Conservation (phyloP, 2,797 vertebrate genomes). For the Pogonophryne albipinna region DNA sequence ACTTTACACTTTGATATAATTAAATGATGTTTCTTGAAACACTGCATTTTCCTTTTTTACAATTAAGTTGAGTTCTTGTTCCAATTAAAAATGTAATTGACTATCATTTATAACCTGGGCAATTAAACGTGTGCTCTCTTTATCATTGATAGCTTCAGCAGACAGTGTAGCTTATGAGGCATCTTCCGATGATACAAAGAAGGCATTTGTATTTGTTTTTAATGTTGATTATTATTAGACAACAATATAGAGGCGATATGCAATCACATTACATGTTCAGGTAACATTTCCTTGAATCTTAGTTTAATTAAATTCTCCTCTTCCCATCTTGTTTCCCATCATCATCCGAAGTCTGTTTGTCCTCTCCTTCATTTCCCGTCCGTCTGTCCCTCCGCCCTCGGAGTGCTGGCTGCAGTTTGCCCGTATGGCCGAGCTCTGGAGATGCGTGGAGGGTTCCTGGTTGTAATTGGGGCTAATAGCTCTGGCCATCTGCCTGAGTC, state of each 20-base stretch:
- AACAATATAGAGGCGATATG: background rate
- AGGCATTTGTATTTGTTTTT: too few relatives aligned
- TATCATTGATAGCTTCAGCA: constrained; percentile 17
- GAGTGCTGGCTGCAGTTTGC: constrained; percentile 22
- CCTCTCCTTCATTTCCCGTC: constrained; percentile 25
- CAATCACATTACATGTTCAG: too few relatives aligned
- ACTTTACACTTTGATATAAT: constrained; percentile 63
- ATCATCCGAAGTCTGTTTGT: constrained; percentile 1
- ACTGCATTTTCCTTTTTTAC: constrained; percentile 29
- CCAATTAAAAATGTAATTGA: constrained; percentile 44
- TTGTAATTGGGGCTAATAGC: constrained; percentile 74
- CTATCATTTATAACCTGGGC: constrained; percentile 42
- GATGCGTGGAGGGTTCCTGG: constrained; percentile 54
- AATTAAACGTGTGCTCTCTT: constrained; percentile 37
- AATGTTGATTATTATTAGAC: too few relatives aligned
- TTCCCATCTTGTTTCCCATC: background rate
- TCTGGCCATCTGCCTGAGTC: constrained; percentile 73
- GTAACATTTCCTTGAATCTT: background rate
- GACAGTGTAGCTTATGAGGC: constrained; percentile 17
- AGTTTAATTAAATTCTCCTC: background rate
- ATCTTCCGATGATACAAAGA: constrained; percentile 2
- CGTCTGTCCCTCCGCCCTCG: constrained; percentile 19
- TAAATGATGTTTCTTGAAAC: constrained; percentile 52
- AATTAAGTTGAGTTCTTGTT: constrained; percentile 46
- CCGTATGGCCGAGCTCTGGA: constrained; percentile 63